phyloP scores from a whole-genome alignment of 1,140 invertebrate genomes.

The Laodelphax striatellus region DNA sequence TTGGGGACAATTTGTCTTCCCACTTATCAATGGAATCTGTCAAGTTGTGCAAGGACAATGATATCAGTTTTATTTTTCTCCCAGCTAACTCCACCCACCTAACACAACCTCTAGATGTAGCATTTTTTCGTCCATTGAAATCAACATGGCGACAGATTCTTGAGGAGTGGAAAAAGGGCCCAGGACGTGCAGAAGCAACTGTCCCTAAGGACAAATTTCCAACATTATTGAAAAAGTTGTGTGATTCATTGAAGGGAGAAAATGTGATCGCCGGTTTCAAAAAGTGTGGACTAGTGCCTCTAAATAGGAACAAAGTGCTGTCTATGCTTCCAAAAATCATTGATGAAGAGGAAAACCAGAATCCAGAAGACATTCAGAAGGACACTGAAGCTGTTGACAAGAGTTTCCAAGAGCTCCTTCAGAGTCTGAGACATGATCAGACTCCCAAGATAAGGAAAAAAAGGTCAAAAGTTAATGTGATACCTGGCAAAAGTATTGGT shows the following conservation, averaged over 20 bases:
- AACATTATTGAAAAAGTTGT: constrained; percentile 18
- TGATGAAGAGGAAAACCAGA: constrained; percentile 3
- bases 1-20: constrained; percentile 31
- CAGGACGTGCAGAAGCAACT: constrained; percentile 12
- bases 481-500: constrained; percentile 10
- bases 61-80: constrained; percentile 31
- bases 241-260: constrained; percentile 12
- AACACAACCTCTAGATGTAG: constrained; percentile 33
- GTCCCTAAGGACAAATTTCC: constrained; percentile 23
- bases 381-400: constrained; percentile 10
- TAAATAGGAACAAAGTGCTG: constrained; percentile 22
- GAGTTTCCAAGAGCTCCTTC: constrained; percentile 11
- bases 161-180: constrained; percentile 23
- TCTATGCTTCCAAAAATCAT: constrained; percentile 13
- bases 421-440: constrained; percentile 7
- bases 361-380: constrained; percentile 6
- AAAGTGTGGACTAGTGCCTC: constrained; percentile 22
- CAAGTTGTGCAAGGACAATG: constrained; percentile 25
- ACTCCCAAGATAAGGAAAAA: constrained; percentile 7
- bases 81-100: constrained; percentile 33
- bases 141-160: constrained; percentile 30
- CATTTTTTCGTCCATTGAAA: constrained; percentile 32
- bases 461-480: constrained; percentile 8
- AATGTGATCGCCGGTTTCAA: constrained; percentile 23
- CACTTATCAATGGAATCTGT: constrained; percentile 29